These are phyloP conservation scores for Illadopsis cleaveri DNA, from an alignment of 2,113 vertebrate species.

Conservation along the genomic window DNA sequence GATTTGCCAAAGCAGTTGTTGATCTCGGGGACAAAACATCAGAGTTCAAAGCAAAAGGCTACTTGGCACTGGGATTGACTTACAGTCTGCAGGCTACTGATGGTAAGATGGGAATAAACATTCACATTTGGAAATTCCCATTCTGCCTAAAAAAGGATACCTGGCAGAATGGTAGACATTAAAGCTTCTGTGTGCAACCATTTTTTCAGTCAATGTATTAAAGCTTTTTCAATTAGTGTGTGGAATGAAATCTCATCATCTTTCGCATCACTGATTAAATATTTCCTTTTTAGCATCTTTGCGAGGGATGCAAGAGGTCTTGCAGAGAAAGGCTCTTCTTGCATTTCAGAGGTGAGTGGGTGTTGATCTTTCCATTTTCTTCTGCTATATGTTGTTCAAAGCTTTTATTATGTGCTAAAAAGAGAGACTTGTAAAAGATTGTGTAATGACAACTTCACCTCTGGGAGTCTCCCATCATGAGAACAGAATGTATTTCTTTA, in stretches of 20 bases:
- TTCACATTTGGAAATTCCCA: background rate
- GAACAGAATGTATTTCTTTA: background rate
- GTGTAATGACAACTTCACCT: slow-evolving; percentile 51
- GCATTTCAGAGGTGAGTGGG: slow-evolving; percentile 93
- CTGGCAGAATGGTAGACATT: background rate
- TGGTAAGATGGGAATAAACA: slow-evolving; percentile 75
- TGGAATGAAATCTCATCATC: background rate
- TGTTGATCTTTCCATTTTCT: slow-evolving; percentile 66
- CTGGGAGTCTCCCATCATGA: slow-evolving; percentile 4
- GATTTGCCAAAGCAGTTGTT: slow-evolving; percentile 91
- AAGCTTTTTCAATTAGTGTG: background rate
- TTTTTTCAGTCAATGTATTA: background rate
- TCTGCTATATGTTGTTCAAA: slow-evolving; percentile 51
- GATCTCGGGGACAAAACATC: slow-evolving; percentile 93
- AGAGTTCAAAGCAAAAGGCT: slow-evolving; percentile 97
- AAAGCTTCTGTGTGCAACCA: background rate
- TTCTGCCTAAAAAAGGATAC: background rate
- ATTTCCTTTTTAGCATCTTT: slow-evolving; percentile 84
- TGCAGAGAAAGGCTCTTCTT: slow-evolving; percentile 95
- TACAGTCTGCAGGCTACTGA: slow-evolving; percentile 98
- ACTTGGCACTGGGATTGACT: slow-evolving; percentile 90
- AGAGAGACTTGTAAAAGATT: slow-evolving; percentile 57
- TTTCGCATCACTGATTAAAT: slow-evolving; percentile 53
- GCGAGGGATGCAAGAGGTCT: slow-evolving; percentile 91
- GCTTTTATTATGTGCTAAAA: slow-evolving; percentile 23